These are phyloP conservation scores for Dicyrtomina minuta DNA, from an alignment of 2,888 invertebrate species.

Conservation along the genomic window DNA sequence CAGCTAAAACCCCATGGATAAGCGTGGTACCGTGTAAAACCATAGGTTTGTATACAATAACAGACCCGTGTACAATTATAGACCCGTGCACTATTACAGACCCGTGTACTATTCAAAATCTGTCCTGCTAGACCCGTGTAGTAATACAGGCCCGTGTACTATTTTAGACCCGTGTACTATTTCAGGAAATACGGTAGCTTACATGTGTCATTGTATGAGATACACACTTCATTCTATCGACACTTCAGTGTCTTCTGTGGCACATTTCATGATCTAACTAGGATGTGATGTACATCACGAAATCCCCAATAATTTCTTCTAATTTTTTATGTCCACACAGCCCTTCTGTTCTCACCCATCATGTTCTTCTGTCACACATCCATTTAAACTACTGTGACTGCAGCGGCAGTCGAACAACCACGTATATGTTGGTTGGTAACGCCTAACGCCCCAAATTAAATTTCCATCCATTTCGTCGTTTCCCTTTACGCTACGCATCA, in stretches of 20 bases:
- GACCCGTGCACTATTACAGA: too few species aligned
- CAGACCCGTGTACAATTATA: too few species aligned
- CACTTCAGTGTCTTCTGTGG: slow-evolving; percentile 12
- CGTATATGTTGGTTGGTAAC: background rate
- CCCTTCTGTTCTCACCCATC: slow-evolving; percentile 12
- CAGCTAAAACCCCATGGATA: too few species aligned
- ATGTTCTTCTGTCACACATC: slow-evolving; percentile 13
- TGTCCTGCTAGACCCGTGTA: too few species aligned
- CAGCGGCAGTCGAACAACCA: background rate
- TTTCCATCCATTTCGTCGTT: background rate
- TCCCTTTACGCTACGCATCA: too few species aligned
- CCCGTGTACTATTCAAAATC: too few species aligned
- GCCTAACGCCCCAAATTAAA: background rate
- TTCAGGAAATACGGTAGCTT: too few species aligned
- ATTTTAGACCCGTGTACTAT: too few species aligned
- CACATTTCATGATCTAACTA: background rate
- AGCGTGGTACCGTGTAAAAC: too few species aligned
- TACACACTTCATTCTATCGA: slow-evolving; percentile 10
- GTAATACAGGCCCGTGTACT: too few species aligned
- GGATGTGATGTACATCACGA: background rate
- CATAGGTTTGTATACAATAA: too few species aligned
- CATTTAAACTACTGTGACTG: background rate
- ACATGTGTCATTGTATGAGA: too few species aligned
- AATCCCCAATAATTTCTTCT: slow-evolving; percentile 5
- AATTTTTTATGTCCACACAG: background rate